Base-by-base conservation (phyloP, 2,113 vertebrate species). In the Leucosticte australis region DNA sequence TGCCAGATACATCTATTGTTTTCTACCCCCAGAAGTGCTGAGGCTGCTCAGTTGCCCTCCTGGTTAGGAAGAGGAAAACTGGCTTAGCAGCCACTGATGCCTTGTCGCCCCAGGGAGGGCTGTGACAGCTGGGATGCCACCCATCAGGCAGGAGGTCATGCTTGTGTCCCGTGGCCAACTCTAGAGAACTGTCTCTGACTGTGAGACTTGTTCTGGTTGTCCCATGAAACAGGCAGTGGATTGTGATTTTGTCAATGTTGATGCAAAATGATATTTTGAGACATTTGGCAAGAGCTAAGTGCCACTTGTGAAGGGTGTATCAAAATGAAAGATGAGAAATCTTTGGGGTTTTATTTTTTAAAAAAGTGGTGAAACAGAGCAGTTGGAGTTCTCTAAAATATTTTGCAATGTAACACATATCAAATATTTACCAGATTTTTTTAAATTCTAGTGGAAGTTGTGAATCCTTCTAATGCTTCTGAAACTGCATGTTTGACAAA, bases 381-480 rank as follows among this genome's bases (percentile, higher is more conserved):
- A 73, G 65, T 87, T 87, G 44, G 62, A 92, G 35, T 52, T 93
- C 35, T 83, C 60, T 12, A 60, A 77, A 93, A 71, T 81, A 91
- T 55, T 93, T 93, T 89, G 73, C 71, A 63, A 20, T 55, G 52
- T 93, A 94, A 91, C 83, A 83, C 85, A 35, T 90, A 53, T 16
- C 64, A 89, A 91, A 83, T 92, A 88, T 93, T 95, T 95, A 92
- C 77, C 80, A 74, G 59, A 74, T 74, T 86, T 62, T 94, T 90
- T 75, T 49, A 64, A 83, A 87, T 76, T 81, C 28, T 26, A 75
- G 39, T 83, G 64, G 44, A 95, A 86, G 44, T 87, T 94, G 94
- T 87, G 86, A 93, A 93, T 84, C 76, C 55, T 59, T 74, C 23
- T 83, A 77, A 77, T 86, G 60, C 55, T 77, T 86, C 64, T 90